Evolutionary conservation across 2,888 invertebrate genomes (phyloP).

Genomic region (Ommatoiulus sabulosus): DNA sequence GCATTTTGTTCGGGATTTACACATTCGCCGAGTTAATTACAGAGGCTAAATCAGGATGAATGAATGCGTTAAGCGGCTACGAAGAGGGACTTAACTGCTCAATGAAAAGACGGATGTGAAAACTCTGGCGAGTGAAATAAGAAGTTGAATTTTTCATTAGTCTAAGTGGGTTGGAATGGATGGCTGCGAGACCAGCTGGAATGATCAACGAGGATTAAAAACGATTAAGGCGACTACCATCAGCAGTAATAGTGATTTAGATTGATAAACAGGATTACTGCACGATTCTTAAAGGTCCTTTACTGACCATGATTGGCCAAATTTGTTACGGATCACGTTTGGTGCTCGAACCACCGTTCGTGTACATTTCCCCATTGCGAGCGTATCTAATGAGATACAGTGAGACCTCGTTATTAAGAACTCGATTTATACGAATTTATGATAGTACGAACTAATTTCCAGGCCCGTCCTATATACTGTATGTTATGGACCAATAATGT

Average conservation of each 20-base stretch:
- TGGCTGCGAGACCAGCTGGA: background rate
- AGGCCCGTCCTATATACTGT: too few species aligned
- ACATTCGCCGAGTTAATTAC: background rate
- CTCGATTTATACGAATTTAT: too few species aligned
- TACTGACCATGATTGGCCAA: background rate
- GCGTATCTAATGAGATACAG: too few species aligned
- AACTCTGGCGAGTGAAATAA: background rate
- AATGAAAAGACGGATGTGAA: background rate
- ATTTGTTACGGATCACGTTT: background rate
- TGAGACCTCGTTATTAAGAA: too few species aligned
- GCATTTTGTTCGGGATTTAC: background rate
- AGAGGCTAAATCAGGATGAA: background rate
- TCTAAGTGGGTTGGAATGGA: background rate
- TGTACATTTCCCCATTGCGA: background rate
- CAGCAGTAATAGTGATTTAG: background rate
- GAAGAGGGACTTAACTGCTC: background rate
- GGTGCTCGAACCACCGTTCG: background rate
- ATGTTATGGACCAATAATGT: too few species aligned
- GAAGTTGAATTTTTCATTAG: conserved; percentile 3
- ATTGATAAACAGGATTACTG: background rate
- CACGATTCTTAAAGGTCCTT: background rate
- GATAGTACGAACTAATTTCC: too few species aligned
- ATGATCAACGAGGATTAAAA: conserved; percentile 12
- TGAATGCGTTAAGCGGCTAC: background rate
- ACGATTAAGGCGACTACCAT: background rate